Evolutionary conservation across 2,888 invertebrate genomes (phyloP).

Genomic region (Spodoptera picta): DNA sequence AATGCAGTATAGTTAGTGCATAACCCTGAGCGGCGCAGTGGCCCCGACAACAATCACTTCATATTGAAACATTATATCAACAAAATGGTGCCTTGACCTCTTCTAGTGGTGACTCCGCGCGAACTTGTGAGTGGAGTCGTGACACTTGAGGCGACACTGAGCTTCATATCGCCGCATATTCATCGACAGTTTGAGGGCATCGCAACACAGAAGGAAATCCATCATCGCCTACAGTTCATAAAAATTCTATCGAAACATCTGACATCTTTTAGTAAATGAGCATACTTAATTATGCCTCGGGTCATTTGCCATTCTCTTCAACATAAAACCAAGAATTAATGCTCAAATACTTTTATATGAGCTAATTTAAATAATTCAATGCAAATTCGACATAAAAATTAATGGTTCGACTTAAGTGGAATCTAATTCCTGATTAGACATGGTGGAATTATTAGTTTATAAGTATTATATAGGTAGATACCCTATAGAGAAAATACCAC

Average conservation of each 20-base stretch:
- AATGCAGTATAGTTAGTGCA: conserved; percentile 34
- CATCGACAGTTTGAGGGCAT: conserved; percentile 51
- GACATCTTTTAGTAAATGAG: conserved; percentile 35
- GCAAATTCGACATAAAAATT: conserved; percentile 58
- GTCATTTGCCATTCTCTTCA: conserved; percentile 45
- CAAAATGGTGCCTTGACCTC: conserved; percentile 69
- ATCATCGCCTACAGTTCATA: conserved; percentile 25
- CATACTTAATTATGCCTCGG: conserved; percentile 41
- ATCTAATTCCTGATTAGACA: conserved; percentile 52
- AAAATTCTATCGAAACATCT: conserved; percentile 22
- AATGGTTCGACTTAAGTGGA: conserved; percentile 50
- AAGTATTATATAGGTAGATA: conserved; percentile 33
- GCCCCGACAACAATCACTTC: conserved; percentile 66
- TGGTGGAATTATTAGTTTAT: conserved; percentile 50
- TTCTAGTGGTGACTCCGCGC: conserved; percentile 51
- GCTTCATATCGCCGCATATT: conserved; percentile 56
- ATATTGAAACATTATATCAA: conserved; percentile 62
- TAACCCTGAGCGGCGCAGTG: conserved; percentile 62
- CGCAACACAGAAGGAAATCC: conserved; percentile 37
- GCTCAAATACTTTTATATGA: conserved; percentile 45
- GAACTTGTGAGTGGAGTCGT: conserved; percentile 57
- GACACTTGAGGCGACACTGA: conserved; percentile 64
- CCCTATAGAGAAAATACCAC: conserved; percentile 39
- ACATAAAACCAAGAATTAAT: conserved; percentile 50
- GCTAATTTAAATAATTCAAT: conserved; percentile 55